Base-by-base conservation (phyloP, 2,113 vertebrate species). In the Psittacula cyanocephala region DNA sequence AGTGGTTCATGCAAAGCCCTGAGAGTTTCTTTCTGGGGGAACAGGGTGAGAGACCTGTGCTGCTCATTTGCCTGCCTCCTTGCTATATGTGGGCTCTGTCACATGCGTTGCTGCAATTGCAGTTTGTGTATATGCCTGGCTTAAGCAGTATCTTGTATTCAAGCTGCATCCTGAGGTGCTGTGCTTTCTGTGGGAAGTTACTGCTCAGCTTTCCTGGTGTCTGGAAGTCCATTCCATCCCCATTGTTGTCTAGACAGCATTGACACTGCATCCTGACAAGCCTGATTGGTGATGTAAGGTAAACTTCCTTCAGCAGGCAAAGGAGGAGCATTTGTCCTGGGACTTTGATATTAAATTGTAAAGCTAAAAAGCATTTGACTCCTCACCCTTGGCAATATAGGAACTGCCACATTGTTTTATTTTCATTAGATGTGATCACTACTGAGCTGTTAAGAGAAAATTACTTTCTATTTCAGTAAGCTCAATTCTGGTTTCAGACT, bases 381-480 rank as follows among this genome's bases (percentile, higher is more conserved):
- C n/a, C 53, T 95, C 57, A 91, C 59, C 86, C 76, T 88, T 84
- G 63, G 52, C 83, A 89, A 89, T 92, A 86, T 72, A 86, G 92
- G 53, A 88, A 52, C 85, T 90, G 91, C 88, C 89, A 47, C 22
- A 25, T 96, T 97, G 95, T 93, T 96, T 96, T 86, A 94, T 93
- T 93, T 90, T 95, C 92, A 62, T 92, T 91, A 94, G 90, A 53
- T 88, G 70, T 94, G 92, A 80, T 95, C 88, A 77, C 96, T 57
- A n/a, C 67, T 81, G 93, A 97, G 92, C 88, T 96, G 92, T 95
- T 96, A 93, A 90, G 78, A 96, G 94, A 93, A 96, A 94, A 97
- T 97, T 95, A 86, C 87, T 96, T 97, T 97, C 96, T 97, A 90
- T 96, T 96, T 97, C 68, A 74, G 95, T 96, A 94, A 97, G 75